Evolutionary conservation across 1,140 invertebrate genomes (phyloP).

Genomic region (Zaprionus africanus): DNA sequence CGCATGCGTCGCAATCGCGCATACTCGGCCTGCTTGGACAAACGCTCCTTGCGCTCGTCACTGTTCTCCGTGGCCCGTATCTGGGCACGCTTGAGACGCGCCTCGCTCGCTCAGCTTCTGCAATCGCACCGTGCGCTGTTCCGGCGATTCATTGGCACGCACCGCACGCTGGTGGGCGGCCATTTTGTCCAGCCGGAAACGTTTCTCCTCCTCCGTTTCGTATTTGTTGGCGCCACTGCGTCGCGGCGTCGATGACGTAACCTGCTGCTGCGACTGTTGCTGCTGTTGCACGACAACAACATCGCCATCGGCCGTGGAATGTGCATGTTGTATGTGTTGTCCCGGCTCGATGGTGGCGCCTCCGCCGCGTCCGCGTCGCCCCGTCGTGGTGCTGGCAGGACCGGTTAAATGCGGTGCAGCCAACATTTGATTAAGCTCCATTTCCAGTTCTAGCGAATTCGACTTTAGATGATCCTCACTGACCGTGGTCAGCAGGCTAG

Average conservation of each 20-base stretch:
- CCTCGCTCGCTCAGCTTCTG: slow-evolving; percentile 80
- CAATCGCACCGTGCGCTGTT: slow-evolving; percentile 85
- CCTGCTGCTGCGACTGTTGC: neutral
- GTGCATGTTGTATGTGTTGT: slow-evolving; percentile 59
- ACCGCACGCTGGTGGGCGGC: slow-evolving; percentile 78
- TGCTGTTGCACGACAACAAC: neutral
- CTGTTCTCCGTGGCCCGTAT: slow-evolving; percentile 76
- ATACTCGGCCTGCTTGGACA: slow-evolving; percentile 82
- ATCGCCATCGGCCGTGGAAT: slow-evolving; percentile 74
- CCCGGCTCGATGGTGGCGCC: slow-evolving; percentile 48
- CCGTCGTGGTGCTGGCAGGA: neutral
- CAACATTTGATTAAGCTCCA: slow-evolving; percentile 81
- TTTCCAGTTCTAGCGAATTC: slow-evolving; percentile 69
- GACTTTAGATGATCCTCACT: slow-evolving; percentile 69
- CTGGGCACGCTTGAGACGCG: slow-evolving; percentile 77
- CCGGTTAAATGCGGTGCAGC: slow-evolving; percentile 56
- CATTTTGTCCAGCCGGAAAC: slow-evolving; percentile 82
- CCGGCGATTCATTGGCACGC: slow-evolving; percentile 86
- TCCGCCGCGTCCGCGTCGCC: slow-evolving; percentile 39
- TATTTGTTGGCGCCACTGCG: slow-evolving; percentile 72
- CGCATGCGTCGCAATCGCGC: slow-evolving; percentile 78
- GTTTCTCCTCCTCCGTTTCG: slow-evolving; percentile 82
- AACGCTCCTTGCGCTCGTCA: slow-evolving; percentile 74
- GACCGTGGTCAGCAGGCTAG: slow-evolving; percentile 35
- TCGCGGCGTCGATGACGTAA: slow-evolving; percentile 46